Evolutionary conservation across 2,113 vertebrate genomes (phyloP).

Genomic region (Serranochromis macrocephalus): DNA sequence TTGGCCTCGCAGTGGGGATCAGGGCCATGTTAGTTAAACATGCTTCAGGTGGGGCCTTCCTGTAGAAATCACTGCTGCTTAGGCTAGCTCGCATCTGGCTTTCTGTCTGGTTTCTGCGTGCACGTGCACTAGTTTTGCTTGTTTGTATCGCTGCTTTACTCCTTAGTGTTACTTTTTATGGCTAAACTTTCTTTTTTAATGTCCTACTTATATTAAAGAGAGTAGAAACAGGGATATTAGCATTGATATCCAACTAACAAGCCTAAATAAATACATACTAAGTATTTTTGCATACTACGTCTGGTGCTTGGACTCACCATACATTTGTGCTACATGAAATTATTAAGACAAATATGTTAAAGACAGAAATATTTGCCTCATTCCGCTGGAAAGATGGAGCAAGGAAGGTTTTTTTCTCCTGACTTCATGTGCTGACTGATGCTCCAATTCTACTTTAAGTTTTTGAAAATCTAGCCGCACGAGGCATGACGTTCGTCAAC

Average conservation of each 20-base stretch:
- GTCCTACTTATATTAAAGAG: neutral
- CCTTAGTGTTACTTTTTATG: neutral
- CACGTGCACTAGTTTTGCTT: neutral
- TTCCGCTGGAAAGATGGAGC: neutral
- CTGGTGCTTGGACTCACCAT: neutral
- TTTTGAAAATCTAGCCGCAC: neutral
- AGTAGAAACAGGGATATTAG: neutral
- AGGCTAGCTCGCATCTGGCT: neutral
- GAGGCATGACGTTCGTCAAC: neutral
- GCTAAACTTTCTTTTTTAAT: neutral
- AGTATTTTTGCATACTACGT: neutral
- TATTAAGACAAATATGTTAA: neutral
- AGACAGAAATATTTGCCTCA: neutral
- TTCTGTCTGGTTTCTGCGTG: neutral
- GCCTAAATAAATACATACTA: neutral
- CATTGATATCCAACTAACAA: neutral
- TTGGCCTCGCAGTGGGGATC: neutral
- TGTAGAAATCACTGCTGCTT: neutral
- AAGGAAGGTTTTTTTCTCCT: neutral
- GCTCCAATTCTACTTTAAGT: neutral
- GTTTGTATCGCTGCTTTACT: neutral
- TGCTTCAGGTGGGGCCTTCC: slow-evolving; percentile 28
- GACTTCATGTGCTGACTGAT: neutral
- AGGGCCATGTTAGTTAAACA: slow-evolving; percentile 35
- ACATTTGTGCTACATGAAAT: neutral